A percentile compares a stretch with the other conserved stretches of the same genome.
Evolutionary conservation across 2,888 invertebrate species (phyloP).

Genomic region (Platerodrilus igneus): DNA sequence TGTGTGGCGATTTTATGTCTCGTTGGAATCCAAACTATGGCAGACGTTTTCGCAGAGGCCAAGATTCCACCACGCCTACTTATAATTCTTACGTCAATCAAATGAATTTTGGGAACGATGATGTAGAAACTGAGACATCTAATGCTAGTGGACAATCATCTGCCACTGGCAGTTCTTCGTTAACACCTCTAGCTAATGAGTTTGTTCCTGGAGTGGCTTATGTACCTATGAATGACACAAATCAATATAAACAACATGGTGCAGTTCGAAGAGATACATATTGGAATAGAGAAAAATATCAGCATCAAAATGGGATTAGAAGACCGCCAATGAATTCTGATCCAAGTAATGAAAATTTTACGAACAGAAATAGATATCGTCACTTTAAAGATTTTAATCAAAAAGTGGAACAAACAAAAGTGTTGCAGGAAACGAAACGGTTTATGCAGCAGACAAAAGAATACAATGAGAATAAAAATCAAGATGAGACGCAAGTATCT

Average conservation of each 20-base stretch:
- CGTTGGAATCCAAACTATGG: constrained; percentile 20
- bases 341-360: constrained; percentile 9
- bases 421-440: constrained; percentile 15
- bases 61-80: no score
- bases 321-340: constrained; percentile 9
- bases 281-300: constrained; percentile 22
- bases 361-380: constrained; percentile 3
- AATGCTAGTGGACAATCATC: constrained; percentile 1
- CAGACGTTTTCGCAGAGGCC: not conserved
- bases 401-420: constrained; percentile 19
- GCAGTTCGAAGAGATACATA: constrained; percentile 16
- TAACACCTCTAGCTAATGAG: constrained; percentile 56
- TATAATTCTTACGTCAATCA: no score
- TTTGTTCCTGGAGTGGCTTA: constrained; percentile 51
- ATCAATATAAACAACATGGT: constrained; percentile 15
- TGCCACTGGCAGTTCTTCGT: constrained; percentile 43
- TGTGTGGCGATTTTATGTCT: no score
- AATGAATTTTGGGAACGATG: no score
- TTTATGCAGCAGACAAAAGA: constrained; percentile 15
- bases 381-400: constrained; percentile 13
- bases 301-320: constrained; percentile 19
- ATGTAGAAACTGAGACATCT: no score
- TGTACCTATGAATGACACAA: constrained; percentile 1
- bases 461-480: constrained; percentile 3
- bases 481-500: constrained; percentile 2